These are phyloP conservation scores for Eupsilia transversa DNA, from an alignment of 2,888 invertebrate species.

Conservation along the genomic window DNA sequence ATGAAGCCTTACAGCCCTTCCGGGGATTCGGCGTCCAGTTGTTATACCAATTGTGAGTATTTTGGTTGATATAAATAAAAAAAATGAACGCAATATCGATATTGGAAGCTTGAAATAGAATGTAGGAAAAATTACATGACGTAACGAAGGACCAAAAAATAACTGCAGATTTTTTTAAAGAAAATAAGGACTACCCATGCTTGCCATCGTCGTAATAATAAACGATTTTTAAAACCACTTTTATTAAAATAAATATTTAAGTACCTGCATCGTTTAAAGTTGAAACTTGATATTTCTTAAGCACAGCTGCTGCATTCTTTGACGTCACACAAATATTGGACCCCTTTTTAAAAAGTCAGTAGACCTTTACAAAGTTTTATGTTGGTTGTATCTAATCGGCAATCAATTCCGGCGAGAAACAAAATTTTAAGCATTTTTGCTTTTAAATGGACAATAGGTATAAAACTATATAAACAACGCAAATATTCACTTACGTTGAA, in stretches of 20 bases:
- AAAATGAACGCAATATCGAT: constrained; percentile 17
- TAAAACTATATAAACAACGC: too few relatives aligned
- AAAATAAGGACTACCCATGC: background rate
- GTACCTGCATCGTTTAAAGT: constrained; percentile 20
- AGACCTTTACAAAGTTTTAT: constrained; percentile 22
- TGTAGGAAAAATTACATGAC: background rate
- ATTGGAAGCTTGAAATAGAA: background rate
- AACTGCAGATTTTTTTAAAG: background rate
- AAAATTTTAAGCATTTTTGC: background rate
- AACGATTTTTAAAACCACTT: background rate
- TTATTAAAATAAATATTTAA: background rate
- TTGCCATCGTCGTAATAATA: background rate
- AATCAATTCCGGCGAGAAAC: background rate
- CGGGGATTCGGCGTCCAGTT: constrained; percentile 86
- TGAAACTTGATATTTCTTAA: constrained; percentile 46
- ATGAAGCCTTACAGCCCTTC: constrained; percentile 89
- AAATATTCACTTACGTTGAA: too few relatives aligned
- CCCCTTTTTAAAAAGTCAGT: constrained; percentile 27
- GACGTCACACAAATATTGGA: constrained; percentile 30
- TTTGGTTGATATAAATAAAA: constrained; percentile 11
- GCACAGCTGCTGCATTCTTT: constrained; percentile 38
- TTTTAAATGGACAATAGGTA: background rate
- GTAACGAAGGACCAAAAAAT: background rate
- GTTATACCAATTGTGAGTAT: constrained; percentile 86
- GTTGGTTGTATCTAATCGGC: background rate